Conservation (phyloP, 2,888 invertebrate species). For the Scaeva pyrastri region DNA sequence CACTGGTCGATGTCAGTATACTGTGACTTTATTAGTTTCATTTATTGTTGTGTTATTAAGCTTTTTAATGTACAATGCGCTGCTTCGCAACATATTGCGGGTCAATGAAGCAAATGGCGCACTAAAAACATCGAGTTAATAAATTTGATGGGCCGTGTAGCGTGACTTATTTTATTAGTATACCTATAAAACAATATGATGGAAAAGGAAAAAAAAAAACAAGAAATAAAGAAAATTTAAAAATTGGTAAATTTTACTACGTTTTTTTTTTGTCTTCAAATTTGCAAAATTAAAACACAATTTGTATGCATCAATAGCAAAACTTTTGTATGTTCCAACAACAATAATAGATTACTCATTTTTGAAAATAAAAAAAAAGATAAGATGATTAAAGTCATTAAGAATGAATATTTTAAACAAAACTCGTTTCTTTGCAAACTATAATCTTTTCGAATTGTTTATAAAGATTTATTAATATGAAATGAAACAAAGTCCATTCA, state of each 20-base stretch:
- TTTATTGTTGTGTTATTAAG: conserved; percentile 16
- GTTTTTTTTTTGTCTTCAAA: not conserved
- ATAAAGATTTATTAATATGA: too few species aligned
- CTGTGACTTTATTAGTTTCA: not conserved
- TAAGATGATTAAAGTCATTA: too few species aligned
- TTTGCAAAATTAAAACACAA: too few species aligned
- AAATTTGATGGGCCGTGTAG: conserved; percentile 11
- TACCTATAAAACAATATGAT: not conserved
- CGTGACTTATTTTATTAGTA: conserved; percentile 26
- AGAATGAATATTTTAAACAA: too few species aligned
- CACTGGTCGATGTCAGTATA: conserved; percentile 23
- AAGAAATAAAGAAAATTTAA: too few species aligned
- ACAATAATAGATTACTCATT: too few species aligned
- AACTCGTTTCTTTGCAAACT: too few species aligned
- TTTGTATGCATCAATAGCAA: too few species aligned
- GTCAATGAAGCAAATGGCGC: conserved; percentile 28
- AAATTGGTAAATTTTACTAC: not conserved
- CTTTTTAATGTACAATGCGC: conserved; percentile 34
- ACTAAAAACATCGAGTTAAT: conserved; percentile 15
- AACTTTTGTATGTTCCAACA: too few species aligned
- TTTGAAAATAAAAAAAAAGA: too few species aligned
- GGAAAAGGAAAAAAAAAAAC: not conserved
- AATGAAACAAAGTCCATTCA: too few species aligned
- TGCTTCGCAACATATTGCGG: conserved; percentile 20
- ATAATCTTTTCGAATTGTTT: too few species aligned